These are phyloP conservation scores for Circaetus cinerascens DNA, from an alignment of 2,113 vertebrate species.

Conservation along the genomic window DNA sequence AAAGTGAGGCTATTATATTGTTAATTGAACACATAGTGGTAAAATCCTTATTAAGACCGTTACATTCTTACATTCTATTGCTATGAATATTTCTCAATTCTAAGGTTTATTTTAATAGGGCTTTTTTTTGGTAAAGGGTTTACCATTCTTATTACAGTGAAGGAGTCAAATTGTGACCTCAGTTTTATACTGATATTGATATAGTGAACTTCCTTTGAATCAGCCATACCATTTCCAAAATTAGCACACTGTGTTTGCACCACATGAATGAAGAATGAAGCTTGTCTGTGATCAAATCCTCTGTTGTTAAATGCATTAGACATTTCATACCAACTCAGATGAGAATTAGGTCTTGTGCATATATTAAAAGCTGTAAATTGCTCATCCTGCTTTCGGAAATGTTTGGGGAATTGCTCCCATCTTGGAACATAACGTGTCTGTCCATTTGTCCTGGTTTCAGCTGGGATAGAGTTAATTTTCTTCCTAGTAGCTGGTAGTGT, in stretches of 20 bases:
- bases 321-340: not conserved
- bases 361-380: not conserved
- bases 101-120: not conserved
- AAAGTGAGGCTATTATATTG: not conserved
- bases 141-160: not conserved
- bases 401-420: not conserved
- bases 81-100: not conserved
- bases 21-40: not conserved
- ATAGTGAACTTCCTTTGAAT: not conserved
- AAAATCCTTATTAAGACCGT: not conserved
- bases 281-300: not conserved
- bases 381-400: not conserved
- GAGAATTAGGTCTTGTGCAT: not conserved
- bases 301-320: not conserved
- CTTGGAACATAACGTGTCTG: not conserved
- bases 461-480: too few relatives aligned
- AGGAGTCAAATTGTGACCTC: not conserved
- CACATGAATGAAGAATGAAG: not conserved
- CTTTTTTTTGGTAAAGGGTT: not conserved
- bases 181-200: not conserved
- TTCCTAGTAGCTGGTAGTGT: too few relatives aligned
- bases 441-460: not conserved
- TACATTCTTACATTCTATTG: not conserved
- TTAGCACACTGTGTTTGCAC: not conserved
- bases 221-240: not conserved